Conservation (phyloP, 2,888 invertebrate genomes). For the Eristalis pertinax region DNA sequence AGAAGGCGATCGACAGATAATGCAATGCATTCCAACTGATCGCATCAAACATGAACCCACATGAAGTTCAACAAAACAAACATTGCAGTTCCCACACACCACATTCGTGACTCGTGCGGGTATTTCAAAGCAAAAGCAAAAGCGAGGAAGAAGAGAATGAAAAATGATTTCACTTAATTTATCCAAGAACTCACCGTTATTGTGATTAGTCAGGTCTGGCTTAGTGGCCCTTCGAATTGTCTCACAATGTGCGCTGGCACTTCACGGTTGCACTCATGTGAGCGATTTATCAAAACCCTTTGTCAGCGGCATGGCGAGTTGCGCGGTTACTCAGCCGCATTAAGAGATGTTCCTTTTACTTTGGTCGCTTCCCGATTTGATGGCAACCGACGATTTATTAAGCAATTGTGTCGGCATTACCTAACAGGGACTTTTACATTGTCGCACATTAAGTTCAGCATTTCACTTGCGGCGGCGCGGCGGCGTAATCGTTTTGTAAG, state of each 20-base stretch:
- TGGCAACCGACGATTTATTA: not conserved
- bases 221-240: not conserved
- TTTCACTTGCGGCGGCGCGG: not conserved
- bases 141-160: not conserved
- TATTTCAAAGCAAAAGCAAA: not conserved
- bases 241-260: not conserved
- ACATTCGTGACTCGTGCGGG: not conserved
- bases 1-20: too few relatives aligned
- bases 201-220: not conserved
- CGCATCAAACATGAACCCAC: too few relatives aligned
- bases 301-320: not conserved
- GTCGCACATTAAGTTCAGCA: not conserved
- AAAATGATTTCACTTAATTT: not conserved
- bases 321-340: not conserved
- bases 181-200: not conserved
- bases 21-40: too few relatives aligned
- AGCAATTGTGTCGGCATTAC: not conserved
- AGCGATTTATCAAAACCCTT: not conserved
- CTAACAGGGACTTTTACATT: not conserved
- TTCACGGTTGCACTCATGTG: not conserved
- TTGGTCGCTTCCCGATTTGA: not conserved
- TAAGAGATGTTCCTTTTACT: not conserved
- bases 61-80: too few relatives aligned
- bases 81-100: not conserved
- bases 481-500: not conserved